phyloP scores from a whole-genome alignment of 2,797 vertebrate species.

The Rhynchotus rufescens region DNA sequence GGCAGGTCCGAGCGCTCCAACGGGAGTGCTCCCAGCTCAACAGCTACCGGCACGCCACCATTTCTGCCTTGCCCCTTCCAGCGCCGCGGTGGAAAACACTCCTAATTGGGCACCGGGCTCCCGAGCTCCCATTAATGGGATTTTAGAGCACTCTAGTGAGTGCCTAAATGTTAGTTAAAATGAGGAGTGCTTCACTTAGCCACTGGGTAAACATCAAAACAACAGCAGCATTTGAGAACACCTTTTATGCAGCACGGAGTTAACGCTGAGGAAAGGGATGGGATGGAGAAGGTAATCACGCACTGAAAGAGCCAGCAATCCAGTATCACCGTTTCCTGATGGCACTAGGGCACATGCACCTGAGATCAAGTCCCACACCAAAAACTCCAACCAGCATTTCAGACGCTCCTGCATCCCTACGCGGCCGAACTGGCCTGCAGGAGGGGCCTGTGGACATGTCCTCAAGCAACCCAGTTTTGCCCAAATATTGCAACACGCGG shows the following conservation, averaged over 20 bases:
- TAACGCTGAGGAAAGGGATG: background rate
- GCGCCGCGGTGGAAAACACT: background rate
- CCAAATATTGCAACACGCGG: background rate
- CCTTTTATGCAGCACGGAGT: background rate
- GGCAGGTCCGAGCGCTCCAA: conserved; percentile 34
- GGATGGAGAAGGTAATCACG: too few species aligned
- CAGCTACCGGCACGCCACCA: conserved; percentile 22
- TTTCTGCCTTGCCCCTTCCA: conserved; percentile 4
- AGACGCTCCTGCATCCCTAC: background rate
- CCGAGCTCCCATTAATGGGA: conserved; percentile 12
- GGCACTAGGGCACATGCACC: background rate
- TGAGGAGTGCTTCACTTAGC: background rate
- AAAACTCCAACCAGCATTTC: background rate
- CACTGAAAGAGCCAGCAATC: background rate
- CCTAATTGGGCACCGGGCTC: conserved; percentile 1
- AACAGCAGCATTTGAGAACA: background rate
- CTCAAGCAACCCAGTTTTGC: conserved; percentile 26
- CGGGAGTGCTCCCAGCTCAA: conserved; percentile 34
- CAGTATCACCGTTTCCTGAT: background rate
- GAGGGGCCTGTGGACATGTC: background rate
- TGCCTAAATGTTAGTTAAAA: background rate
- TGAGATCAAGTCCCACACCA: background rate
- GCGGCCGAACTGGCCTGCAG: background rate
- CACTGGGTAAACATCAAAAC: conserved; percentile 1
- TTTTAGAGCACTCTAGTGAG: background rate